phyloP scores from a whole-genome alignment of 2,888 invertebrate species.

The Saturnia japonica region DNA sequence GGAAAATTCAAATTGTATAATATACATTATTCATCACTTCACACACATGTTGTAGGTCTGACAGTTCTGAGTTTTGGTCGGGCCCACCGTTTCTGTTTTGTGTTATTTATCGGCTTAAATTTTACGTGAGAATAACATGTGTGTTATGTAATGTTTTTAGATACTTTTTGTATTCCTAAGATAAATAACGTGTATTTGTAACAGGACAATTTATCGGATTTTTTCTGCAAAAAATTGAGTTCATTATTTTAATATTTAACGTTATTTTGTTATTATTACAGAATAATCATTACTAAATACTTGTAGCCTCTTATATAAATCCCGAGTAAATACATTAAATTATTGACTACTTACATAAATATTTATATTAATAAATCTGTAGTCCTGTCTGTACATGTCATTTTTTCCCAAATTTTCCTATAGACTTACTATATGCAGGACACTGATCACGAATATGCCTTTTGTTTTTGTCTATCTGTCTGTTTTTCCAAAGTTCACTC shows the following conservation, averaged over 20 bases:
- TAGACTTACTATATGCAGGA: too few relatives aligned
- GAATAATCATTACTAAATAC: not conserved
- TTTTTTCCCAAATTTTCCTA: too few relatives aligned
- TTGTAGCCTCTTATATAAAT: too few relatives aligned
- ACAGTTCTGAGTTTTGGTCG: conserved; percentile 9
- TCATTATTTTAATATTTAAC: too few relatives aligned
- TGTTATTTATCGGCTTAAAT: conserved; percentile 12
- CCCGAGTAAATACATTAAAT: too few relatives aligned
- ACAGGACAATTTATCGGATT: not conserved
- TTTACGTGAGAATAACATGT: not conserved
- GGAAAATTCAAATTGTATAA: conserved; percentile 22
- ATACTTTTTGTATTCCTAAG: not conserved
- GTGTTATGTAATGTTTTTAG: not conserved
- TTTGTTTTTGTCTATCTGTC: too few relatives aligned
- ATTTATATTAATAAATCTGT: too few relatives aligned
- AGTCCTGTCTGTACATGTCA: too few relatives aligned
- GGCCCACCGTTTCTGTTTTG: not conserved
- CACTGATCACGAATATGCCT: too few relatives aligned
- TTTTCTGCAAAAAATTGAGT: not conserved
- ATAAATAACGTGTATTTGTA: not conserved
- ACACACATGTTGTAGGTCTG: conserved; percentile 28
- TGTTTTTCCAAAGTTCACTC: too few relatives aligned
- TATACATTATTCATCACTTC: conserved; percentile 41
- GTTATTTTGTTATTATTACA: not conserved
- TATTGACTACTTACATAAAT: too few relatives aligned